Conservation (phyloP, 2,797 vertebrate species). For the Gymnothorax javanicus region DNA sequence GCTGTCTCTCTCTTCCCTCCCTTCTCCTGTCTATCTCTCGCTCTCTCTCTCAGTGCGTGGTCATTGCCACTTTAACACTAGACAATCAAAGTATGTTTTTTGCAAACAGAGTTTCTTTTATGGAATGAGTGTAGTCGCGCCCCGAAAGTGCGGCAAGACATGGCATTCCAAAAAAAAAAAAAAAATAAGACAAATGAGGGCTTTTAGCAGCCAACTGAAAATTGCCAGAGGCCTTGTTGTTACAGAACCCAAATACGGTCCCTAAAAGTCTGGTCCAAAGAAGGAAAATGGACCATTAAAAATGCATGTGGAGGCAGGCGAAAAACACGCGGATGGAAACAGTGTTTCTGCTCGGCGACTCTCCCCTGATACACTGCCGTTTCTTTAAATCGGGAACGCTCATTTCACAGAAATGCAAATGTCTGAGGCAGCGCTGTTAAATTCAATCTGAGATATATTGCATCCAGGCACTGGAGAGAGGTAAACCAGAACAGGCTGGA, state of each 20-base stretch:
- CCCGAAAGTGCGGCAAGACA: conserved; percentile 10
- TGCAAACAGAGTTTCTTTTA: neutral
- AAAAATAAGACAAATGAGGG: conserved; percentile 14
- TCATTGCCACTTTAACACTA: neutral
- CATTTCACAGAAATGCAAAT: conserved; percentile 72
- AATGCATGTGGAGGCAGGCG: conserved; percentile 60
- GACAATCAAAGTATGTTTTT: neutral
- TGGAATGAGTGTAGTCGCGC: neutral
- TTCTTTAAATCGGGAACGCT: conserved; percentile 69
- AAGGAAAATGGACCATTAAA: conserved; percentile 36
- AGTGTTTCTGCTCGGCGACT: conserved; percentile 63
- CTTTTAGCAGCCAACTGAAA: conserved; percentile 24
- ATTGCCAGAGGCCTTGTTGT: conserved; percentile 7
- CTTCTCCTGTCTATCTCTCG: neutral
- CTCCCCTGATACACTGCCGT: conserved; percentile 63
- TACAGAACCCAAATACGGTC: conserved; percentile 11
- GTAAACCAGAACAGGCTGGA: conserved; percentile 65
- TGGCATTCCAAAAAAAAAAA: conserved; percentile 4
- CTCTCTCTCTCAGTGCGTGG: neutral
- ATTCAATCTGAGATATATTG: conserved; percentile 67
- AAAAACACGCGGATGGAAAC: conserved; percentile 55
- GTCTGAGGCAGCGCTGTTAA: conserved; percentile 64
- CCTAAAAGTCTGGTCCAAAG: conserved; percentile 22
- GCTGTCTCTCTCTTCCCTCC: neutral
- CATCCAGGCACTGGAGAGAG: conserved; percentile 53